phyloP scores from a whole-genome alignment of 2,113 vertebrate genomes.

The Trogon melanurus region DNA sequence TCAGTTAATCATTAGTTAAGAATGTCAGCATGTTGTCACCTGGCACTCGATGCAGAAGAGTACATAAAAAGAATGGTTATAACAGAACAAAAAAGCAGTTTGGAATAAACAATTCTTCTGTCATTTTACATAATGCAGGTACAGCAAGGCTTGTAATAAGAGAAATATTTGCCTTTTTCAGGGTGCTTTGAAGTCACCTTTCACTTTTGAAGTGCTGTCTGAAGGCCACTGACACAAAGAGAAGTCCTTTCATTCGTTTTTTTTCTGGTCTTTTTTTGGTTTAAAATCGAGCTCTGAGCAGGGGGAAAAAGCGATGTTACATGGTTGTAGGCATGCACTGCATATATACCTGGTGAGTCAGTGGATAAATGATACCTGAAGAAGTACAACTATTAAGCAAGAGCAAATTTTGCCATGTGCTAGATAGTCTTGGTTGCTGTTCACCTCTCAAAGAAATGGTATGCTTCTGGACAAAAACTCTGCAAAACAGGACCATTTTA shows the following conservation, averaged over 20 bases:
- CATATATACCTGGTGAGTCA: not conserved
- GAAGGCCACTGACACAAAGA: not conserved
- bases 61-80: not conserved
- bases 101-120: not conserved
- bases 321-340: rapidly evolving
- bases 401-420: not conserved
- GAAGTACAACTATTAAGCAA: not conserved
- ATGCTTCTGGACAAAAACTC: not conserved
- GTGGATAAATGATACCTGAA: not conserved
- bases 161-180: not conserved
- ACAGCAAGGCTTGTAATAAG: not conserved
- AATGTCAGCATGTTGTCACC: not conserved
- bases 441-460: not conserved
- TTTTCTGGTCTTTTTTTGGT: not conserved
- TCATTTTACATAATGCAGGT: not conserved
- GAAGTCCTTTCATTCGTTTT: not conserved
- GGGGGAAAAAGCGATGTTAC: not conserved
- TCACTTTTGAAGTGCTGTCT: not conserved
- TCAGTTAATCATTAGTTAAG: constrained; percentile 32
- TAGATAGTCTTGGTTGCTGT: not conserved
- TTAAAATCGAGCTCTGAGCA: not conserved
- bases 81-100: not conserved
- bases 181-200: not conserved
- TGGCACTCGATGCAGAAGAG: not conserved
- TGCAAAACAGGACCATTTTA: not conserved